A percentile compares a stretch with the other conserved stretches of the same genome.
Evolutionary conservation across 1,140 invertebrate species (phyloP).

Genomic region (Zophobas atratus): DNA sequence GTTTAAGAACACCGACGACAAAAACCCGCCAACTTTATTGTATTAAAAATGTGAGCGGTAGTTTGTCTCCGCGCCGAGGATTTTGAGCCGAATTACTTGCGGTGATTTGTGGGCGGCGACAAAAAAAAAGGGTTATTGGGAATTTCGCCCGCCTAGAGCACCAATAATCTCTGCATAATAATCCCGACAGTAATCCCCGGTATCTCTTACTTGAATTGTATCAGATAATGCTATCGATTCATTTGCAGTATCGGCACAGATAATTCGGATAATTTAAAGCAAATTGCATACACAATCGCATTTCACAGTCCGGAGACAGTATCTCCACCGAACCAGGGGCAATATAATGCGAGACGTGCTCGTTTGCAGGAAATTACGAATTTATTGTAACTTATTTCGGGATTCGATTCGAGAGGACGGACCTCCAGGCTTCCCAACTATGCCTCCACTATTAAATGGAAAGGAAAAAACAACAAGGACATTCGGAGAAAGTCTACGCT

Average conservation of each 20-base stretch:
- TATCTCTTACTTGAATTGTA: slow-evolving; percentile 39
- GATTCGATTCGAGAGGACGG: not conserved
- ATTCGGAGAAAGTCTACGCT: too few species aligned
- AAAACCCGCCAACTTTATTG: too few species aligned
- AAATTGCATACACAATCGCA: slow-evolving; percentile 58
- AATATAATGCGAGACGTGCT: slow-evolving; percentile 26
- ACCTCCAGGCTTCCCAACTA: not conserved
- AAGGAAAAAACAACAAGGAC: too few species aligned
- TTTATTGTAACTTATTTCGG: slow-evolving; percentile 28
- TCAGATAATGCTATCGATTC: slow-evolving; percentile 53
- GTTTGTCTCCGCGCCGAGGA: too few species aligned
- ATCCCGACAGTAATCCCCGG: slow-evolving; percentile 23
- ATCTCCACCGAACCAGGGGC: slow-evolving; percentile 49
- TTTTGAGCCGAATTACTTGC: too few species aligned
- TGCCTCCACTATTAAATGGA: too few species aligned
- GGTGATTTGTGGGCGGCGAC: not conserved
- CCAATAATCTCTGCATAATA: slow-evolving; percentile 28
- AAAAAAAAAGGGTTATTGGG: slow-evolving; percentile 11
- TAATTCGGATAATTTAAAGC: slow-evolving; percentile 57
- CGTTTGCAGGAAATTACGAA: slow-evolving; percentile 16
- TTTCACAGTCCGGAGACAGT: slow-evolving; percentile 54
- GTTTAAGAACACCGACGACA: too few species aligned
- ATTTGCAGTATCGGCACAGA: slow-evolving; percentile 54
- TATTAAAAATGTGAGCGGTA: too few species aligned
- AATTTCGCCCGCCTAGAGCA: slow-evolving; percentile 15